Base-by-base conservation (phyloP, 1,140 invertebrate species). In the Carposina sasakii region DNA sequence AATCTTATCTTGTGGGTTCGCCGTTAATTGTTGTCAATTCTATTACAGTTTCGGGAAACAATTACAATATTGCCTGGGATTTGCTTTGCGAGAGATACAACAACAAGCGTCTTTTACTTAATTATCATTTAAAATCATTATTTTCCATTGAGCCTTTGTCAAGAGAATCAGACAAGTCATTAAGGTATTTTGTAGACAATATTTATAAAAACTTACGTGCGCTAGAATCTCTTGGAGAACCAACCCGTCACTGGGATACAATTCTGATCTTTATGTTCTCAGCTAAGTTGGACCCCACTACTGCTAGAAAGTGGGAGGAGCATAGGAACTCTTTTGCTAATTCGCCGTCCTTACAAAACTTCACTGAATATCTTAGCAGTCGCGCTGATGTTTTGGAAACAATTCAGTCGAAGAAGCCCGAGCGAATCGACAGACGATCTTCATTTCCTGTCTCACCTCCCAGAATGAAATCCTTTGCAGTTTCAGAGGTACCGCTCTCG, bases 191-290 rank as follows among this genome's bases (percentile, higher is more conserved):
- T 23, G 30, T 46, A 23, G 43, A 46, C 12, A 20, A 20, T 3
- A 46, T 31, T 3, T 24, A 46, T 2, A 46, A 46, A 34, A 46
- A 46, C 20, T 13, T 46, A 22, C 17, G 43, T 13, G 43, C 43
- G 13, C 31, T 46, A 13, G 19, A 15, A 0, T 15, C 43, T 8
- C 36, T 46, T 34, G 16, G 24, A 22, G 16, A 34, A 46, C 43
- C 31, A 34, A 23, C 23, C 15, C 26, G 28, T 5, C 23, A 33
- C 13, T 44, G 42, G 42, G 42, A 31, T 21, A 44, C 28, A 2
- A 31, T 44, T 10, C 20, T 44, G 17, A 44, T 44, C 13, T 19
- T 31, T 17, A 44, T 44, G 4, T 31, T 44, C 23, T 17, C 42
- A 4, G 12, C 13, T 12, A 44, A 44, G 33, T 44, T 44, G n/a